Conservation (phyloP, 2,113 vertebrate species). For the Castor canadensis region DNA sequence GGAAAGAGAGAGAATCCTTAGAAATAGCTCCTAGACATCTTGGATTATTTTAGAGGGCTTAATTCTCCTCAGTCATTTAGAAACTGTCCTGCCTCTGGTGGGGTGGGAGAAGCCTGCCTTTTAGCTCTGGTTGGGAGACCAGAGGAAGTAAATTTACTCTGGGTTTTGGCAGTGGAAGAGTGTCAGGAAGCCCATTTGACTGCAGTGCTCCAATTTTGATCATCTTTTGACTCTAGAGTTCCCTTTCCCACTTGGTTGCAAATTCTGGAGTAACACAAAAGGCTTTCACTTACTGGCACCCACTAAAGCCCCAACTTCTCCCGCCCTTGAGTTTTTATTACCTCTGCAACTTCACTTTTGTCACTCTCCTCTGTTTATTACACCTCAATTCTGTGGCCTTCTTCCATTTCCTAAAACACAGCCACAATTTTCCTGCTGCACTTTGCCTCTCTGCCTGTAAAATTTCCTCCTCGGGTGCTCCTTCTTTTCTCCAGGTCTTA, state of each 20-base stretch:
- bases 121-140: background rate
- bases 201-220: background rate
- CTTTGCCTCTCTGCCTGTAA: background rate
- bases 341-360: background rate
- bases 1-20: background rate
- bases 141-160: background rate
- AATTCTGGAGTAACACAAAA: constrained; percentile 5
- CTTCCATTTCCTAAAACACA: background rate
- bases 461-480: background rate
- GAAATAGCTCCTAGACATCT: background rate
- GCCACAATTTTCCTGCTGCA: background rate
- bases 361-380: background rate
- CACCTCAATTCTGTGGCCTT: background rate
- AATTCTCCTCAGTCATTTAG: background rate
- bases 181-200: background rate
- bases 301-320: background rate
- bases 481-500: background rate
- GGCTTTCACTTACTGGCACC: background rate
- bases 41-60: background rate
- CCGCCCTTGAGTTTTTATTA: background rate
- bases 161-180: background rate
- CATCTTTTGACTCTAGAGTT: no score
- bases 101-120: background rate
- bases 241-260: background rate
- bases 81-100: background rate